Evolutionary conservation across 92 coral and sea anemone species (phyloP).

Genomic region (Virgularia gustaviana): DNA sequence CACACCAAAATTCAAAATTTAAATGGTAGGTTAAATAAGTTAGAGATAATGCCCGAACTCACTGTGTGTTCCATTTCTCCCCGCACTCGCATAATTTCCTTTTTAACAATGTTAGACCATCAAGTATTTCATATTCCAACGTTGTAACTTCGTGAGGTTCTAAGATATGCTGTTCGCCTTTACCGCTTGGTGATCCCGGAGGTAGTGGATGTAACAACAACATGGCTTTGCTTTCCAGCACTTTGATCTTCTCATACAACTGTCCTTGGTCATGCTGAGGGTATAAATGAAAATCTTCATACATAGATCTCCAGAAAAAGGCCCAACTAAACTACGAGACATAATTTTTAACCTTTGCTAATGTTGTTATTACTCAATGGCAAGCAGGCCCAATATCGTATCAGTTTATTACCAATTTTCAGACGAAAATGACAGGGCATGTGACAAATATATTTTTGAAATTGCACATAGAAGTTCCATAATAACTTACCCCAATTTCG

Average conservation of each 20-base stretch:
- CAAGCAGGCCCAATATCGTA: not conserved
- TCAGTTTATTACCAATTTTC: not conserved
- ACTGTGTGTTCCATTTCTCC: slow-evolving; percentile 85
- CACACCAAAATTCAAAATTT: not conserved
- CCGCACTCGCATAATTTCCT: slow-evolving; percentile 80
- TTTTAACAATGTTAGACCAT: slow-evolving; percentile 81
- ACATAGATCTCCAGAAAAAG: too few species aligned
- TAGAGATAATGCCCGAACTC: not conserved
- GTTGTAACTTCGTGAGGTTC: slow-evolving; percentile 71
- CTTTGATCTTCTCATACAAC: slow-evolving; percentile 68
- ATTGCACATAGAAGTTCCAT: not conserved
- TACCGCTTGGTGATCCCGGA: not conserved
- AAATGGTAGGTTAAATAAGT: not conserved
- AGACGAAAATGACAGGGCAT: not conserved
- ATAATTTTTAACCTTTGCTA: not conserved
- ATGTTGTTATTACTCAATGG: not conserved
- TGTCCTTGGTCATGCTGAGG: slow-evolving; percentile 62
- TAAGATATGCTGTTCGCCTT: slow-evolving; percentile 24
- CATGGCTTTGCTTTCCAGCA: slow-evolving; percentile 78
- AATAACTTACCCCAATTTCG: slow-evolving; percentile 73
- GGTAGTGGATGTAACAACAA: slow-evolving; percentile 58
- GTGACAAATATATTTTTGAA: not conserved
- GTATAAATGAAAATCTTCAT: too few species aligned
- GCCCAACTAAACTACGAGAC: not conserved
- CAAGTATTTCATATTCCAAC: slow-evolving; percentile 87